Base-by-base conservation (phyloP, 2,113 vertebrate species). In the Prunella himalayana region DNA sequence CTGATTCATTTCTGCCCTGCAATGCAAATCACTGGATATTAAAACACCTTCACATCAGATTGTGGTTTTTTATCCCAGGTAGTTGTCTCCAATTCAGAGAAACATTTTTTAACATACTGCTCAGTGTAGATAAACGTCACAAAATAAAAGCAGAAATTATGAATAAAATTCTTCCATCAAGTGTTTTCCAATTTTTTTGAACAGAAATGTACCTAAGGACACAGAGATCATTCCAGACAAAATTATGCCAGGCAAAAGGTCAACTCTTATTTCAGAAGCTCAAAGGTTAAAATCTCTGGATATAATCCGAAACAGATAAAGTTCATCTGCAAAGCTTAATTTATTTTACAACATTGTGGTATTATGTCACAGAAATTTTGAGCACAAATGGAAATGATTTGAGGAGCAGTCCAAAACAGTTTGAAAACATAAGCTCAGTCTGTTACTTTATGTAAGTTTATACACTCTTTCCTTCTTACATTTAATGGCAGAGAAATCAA, bases 281-380 rank as follows among this genome's bases (percentile, higher is more conserved):
- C 75, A 66, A 68, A 92, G 79, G 57, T 81, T 95, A 95, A 95
- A 86, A 83, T 68, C 56, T 78, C 84, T 82, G 44, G 7, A n/a
- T 92, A 87, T 91, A 96, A 96, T 91, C 78, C 8, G 63, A 97
- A 97, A 86, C 59, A 96, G 71, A 95, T 76, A 64, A 95, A 96
- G 44, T 86, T 94, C 42, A 96, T 73, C 49, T 64, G 50, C 22
- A 47, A 69, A 95, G 50, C 64, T 95, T 94, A 95, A 94, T 91
- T 93, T 95, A 65, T 96, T 97, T 96, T 77, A 96, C 79, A 97
- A 94, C 20, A 82, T 4, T 93, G 41, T 90, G 35, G 70, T 71
- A 97, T 96, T 96, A 97, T 70, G 87, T 96, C 95, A 98, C 75
- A 96, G 92, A 97, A 97, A 95, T 50, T 96, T 35, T 86, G 63